Percentiles rank a stretch among this genome's conserved stretches.
phyloP scores from a whole-genome alignment of 2,797 vertebrate species.

The Chaetodon trifasciatus region DNA sequence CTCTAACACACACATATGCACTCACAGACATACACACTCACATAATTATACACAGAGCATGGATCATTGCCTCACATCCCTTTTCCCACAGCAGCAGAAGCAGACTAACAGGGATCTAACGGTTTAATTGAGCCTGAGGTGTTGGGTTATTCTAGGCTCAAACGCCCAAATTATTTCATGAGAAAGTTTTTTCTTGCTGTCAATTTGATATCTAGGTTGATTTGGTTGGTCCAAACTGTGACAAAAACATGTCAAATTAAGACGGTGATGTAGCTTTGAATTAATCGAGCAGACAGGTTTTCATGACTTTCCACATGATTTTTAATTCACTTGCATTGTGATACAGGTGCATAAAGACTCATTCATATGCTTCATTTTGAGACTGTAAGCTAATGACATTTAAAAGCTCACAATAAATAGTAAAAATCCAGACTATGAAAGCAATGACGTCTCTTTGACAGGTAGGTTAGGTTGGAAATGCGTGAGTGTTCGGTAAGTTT shows the following conservation, averaged over 20 bases:
- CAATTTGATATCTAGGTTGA: neutral
- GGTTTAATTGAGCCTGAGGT: conserved; percentile 67
- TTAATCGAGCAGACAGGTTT: neutral
- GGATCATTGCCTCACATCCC: conserved; percentile 57
- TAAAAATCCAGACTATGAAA: neutral
- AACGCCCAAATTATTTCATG: conserved; percentile 46
- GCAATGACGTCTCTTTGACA: neutral
- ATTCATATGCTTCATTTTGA: neutral
- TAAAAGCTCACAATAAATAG: neutral
- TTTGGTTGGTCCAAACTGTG: neutral
- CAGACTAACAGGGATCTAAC: conserved; percentile 51
- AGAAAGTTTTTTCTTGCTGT: conserved; percentile 54
- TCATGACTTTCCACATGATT: neutral
- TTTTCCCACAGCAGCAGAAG: conserved; percentile 70
- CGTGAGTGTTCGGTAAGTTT: neutral
- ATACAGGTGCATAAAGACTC: neutral
- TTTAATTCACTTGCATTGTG: neutral
- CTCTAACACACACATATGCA: conserved; percentile 29
- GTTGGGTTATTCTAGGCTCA: conserved; percentile 46
- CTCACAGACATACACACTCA: conserved; percentile 33
- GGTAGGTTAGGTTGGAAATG: neutral
- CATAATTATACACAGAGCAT: conserved; percentile 33
- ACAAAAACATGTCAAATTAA: conserved; percentile 1
- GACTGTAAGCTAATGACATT: neutral
- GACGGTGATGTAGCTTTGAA: neutral